Conservation (phyloP, 2,113 vertebrate genomes). For the Varanus komodoensis region DNA sequence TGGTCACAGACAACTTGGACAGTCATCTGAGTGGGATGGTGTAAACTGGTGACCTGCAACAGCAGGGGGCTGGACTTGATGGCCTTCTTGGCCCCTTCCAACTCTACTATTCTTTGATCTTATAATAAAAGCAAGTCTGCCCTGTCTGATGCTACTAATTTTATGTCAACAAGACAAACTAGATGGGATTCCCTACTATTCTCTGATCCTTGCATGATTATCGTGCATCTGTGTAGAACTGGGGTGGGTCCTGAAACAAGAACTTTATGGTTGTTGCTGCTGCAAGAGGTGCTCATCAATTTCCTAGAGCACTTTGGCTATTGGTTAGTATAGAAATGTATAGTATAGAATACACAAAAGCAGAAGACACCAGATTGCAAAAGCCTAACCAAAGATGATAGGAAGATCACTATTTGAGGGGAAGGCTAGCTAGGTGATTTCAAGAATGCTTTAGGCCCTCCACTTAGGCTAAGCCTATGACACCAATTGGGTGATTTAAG, state of each 20-base stretch:
- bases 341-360: not conserved
- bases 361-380: not conserved
- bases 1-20: not conserved
- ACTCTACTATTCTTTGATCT: not conserved
- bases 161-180: not conserved
- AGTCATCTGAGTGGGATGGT: too few relatives aligned
- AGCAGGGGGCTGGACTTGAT: too few relatives aligned
- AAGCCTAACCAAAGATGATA: not conserved
- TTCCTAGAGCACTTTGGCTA: too few relatives aligned
- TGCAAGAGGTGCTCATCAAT: not conserved
- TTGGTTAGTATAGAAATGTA: too few relatives aligned
- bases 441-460: not conserved
- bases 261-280: not conserved
- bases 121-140: not conserved
- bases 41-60: too few relatives aligned
- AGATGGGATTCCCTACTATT: not conserved
- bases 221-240: not conserved
- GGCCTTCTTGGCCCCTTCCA: too few relatives aligned
- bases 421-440: not conserved
- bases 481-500: conserved; percentile 12
- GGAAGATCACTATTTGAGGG: not conserved
- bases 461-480: not conserved
- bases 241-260: not conserved
- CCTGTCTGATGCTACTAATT: not conserved
- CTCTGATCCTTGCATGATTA: not conserved